phyloP scores from a whole-genome alignment of 2,888 invertebrate genomes.

The Scaptomyza polygonia region DNA sequence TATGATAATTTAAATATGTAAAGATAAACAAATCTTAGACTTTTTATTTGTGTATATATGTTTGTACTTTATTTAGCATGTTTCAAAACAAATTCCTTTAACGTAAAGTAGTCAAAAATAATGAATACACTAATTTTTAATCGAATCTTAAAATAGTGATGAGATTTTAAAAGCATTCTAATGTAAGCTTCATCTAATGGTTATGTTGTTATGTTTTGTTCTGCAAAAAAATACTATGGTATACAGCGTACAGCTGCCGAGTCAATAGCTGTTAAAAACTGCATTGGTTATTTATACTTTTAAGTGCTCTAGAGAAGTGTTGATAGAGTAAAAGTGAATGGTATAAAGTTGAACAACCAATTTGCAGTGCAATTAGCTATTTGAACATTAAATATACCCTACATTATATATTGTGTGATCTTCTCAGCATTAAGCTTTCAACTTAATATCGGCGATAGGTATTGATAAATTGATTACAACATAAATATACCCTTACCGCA shows the following conservation, averaged over 20 bases:
- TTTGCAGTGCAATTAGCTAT: neutral
- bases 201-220: neutral
- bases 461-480: neutral
- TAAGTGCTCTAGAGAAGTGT: neutral
- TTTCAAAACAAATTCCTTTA: neutral
- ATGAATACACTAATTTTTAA: too few species aligned
- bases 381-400: neutral
- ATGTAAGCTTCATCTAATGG: neutral
- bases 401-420: neutral
- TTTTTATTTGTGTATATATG: too few species aligned
- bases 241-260: neutral
- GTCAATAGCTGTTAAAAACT: neutral
- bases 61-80: too few species aligned
- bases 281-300: neutral
- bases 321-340: neutral
- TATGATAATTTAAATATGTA: too few species aligned
- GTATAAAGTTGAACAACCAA: neutral
- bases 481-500: neutral
- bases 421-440: neutral
- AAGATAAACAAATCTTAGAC: too few species aligned
- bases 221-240: neutral
- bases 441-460: neutral
- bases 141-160: too few species aligned
- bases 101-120: neutral
- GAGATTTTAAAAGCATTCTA: neutral